phyloP scores from a whole-genome alignment of 2,797 vertebrate genomes.

The Danio choprae region DNA sequence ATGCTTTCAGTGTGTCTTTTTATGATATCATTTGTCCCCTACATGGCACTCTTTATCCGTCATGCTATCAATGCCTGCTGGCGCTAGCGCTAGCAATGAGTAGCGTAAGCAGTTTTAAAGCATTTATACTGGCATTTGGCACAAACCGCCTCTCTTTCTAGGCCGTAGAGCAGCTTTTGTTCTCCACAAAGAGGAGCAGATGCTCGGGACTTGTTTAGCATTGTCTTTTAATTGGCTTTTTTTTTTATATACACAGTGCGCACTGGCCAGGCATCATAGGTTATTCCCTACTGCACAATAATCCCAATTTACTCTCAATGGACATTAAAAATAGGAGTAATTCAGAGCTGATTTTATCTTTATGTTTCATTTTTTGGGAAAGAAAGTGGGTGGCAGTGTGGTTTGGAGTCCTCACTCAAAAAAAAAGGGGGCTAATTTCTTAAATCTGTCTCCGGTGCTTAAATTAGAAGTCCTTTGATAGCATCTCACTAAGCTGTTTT shows the following conservation, averaged over 20 bases:
- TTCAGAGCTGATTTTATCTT: conserved; percentile 45
- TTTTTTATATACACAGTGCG: conserved; percentile 77
- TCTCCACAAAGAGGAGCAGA: conserved; percentile 72
- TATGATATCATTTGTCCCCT: conserved; percentile 30
- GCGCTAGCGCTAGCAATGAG: conserved; percentile 54
- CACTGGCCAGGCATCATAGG: conserved; percentile 69
- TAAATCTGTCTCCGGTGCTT: conserved; percentile 50
- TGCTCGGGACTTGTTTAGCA: conserved; percentile 69
- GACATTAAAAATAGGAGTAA: conserved; percentile 56
- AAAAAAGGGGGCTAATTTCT: conserved; percentile 53
- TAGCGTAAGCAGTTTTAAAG: conserved; percentile 24
- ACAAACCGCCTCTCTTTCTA: conserved; percentile 3
- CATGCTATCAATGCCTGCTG: conserved; percentile 10
- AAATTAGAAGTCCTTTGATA: conserved; percentile 57
- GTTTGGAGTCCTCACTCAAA: conserved; percentile 1
- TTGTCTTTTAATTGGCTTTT: conserved; percentile 79
- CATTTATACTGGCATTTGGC: conserved; percentile 3
- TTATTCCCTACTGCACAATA: conserved; percentile 73
- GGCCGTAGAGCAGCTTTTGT: conserved; percentile 58
- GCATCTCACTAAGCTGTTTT: conserved; percentile 48
- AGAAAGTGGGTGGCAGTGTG: not conserved
- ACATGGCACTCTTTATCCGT: conserved; percentile 20
- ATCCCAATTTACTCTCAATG: conserved; percentile 65
- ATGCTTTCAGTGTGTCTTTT: conserved; percentile 20
- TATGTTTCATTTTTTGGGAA: conserved; percentile 1